These are phyloP conservation scores for Phylloscopus trochiloides DNA, from an alignment of 2,113 vertebrate species.

Conservation along the genomic window DNA sequence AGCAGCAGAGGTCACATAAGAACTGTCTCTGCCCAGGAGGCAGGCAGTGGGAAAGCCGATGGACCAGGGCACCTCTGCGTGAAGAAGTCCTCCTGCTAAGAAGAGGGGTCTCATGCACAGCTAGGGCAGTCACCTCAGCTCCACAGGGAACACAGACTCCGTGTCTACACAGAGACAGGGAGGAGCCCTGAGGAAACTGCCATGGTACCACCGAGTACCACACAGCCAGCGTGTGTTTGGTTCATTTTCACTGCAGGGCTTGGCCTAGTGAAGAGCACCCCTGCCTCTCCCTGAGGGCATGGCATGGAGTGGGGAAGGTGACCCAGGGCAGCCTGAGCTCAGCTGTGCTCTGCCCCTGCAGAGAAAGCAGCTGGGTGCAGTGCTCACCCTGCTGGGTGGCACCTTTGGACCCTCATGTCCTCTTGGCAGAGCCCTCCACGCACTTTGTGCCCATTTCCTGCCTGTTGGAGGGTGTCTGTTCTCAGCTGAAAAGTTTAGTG, in stretches of 20 bases:
- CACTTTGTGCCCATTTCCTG: neutral
- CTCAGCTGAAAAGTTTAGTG: neutral
- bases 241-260: neutral
- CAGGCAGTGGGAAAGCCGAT: neutral
- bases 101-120: neutral
- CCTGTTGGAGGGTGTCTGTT: accelerated
- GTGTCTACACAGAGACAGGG: accelerated
- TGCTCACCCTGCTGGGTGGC: neutral
- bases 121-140: neutral
- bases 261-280: neutral
- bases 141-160: neutral
- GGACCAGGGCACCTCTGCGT: neutral
- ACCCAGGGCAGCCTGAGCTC: neutral
- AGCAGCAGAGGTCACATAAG: neutral
- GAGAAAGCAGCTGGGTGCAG: neutral
- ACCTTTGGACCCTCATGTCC: neutral
- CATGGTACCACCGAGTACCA: accelerated
- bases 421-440: neutral
- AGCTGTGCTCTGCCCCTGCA: neutral
- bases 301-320: too few species aligned
- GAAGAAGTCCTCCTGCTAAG: neutral
- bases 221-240: neutral
- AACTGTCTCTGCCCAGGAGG: neutral
- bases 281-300: accelerated
- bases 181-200: neutral